Evolutionary conservation across 2,113 vertebrate genomes (phyloP).

Genomic region (Mesocricetus auratus): DNA sequence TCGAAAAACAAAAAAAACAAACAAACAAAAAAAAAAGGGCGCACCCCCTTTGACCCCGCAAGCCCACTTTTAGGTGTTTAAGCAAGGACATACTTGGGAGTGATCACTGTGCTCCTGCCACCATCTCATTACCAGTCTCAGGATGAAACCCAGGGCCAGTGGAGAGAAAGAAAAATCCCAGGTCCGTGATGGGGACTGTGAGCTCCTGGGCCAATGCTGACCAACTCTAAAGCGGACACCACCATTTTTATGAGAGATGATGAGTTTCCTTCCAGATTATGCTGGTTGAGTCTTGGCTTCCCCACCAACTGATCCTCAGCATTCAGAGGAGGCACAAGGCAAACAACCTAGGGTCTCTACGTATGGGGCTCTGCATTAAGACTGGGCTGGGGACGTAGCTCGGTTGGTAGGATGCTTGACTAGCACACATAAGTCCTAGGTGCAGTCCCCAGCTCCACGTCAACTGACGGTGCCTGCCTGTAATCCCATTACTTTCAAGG

Average conservation of each 20-base stretch:
- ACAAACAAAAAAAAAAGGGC: not conserved
- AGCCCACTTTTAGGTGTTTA: slow-evolving; percentile 41
- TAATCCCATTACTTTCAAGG: no score
- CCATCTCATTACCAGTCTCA: not conserved
- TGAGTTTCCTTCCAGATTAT: not conserved
- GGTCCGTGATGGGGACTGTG: not conserved
- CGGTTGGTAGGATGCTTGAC: not conserved
- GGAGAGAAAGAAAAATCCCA: not conserved
- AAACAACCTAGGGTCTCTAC: not conserved
- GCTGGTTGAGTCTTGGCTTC: not conserved
- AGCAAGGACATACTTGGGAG: slow-evolving; percentile 20
- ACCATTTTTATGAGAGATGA: not conserved
- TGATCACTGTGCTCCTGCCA: not conserved
- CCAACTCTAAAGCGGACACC: not conserved
- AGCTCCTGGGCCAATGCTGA: not conserved
- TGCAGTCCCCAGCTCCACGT: not conserved
- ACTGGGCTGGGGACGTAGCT: not conserved
- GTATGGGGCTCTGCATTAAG: not conserved
- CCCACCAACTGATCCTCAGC: no score
- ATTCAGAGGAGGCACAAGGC: not conserved
- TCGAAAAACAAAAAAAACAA: no score
- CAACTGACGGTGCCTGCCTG: no score
- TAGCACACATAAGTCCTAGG: not conserved
- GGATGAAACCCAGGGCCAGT: not conserved
- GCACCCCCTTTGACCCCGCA: not conserved